Conservation (phyloP, 2,797 vertebrate genomes). For the Megaceryle alcyon region DNA sequence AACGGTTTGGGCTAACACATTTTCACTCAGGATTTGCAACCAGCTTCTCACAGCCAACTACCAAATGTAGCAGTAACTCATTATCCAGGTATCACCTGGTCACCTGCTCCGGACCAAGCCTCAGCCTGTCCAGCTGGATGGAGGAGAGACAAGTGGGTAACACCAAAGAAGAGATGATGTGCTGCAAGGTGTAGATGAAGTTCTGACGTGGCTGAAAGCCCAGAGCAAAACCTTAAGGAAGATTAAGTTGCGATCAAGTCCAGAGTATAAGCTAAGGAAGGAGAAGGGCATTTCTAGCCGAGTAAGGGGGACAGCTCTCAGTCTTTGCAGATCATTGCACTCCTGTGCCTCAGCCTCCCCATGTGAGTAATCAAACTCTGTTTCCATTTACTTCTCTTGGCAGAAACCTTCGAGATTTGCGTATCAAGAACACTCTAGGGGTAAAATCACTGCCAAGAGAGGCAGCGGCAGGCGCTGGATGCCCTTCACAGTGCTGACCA, state of each 20-base stretch:
- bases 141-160: background rate
- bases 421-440: background rate
- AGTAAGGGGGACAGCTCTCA: background rate
- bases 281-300: background rate
- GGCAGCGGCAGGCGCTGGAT: background rate
- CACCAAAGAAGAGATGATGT: accelerated
- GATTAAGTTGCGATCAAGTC: background rate
- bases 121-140: background rate
- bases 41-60: background rate
- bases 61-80: background rate
- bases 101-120: background rate
- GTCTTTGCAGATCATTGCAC: background rate
- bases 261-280: background rate
- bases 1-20: background rate
- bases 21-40: background rate
- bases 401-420: background rate
- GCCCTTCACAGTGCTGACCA: background rate
- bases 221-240: background rate
- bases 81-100: background rate
- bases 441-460: background rate
- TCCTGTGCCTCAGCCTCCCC: background rate
- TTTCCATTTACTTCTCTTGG: background rate
- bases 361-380: background rate
- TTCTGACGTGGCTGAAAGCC: background rate
- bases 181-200: background rate